Conservation (phyloP, 37 sponge, comb jelly and placozoan genomes). For the Mnemiopsis leidyi region DNA sequence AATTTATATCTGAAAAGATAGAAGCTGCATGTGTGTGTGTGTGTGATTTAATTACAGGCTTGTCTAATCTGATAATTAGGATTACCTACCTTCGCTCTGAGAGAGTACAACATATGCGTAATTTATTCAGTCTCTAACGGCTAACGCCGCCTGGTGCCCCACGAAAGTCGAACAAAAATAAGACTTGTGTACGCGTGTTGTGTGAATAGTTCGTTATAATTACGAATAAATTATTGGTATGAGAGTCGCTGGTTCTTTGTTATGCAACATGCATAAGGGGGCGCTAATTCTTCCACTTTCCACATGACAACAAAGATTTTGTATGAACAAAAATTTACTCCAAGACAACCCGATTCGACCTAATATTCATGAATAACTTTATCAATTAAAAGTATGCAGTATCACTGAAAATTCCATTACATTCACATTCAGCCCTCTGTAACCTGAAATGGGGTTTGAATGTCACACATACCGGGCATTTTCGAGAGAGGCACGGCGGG, state of each 20-base stretch:
- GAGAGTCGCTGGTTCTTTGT: too few relatives aligned
- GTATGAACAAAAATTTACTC: neutral
- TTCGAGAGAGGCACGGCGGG: conserved; percentile 2
- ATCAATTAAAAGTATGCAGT: neutral
- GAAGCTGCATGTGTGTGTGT: neutral
- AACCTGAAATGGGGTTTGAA: neutral
- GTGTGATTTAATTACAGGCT: neutral
- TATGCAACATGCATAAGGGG: too few relatives aligned
- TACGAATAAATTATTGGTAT: too few relatives aligned
- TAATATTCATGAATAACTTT: neutral
- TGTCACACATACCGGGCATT: conserved; percentile 1
- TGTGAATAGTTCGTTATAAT: too few relatives aligned
- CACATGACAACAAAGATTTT: too few relatives aligned
- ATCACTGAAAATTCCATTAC: neutral
- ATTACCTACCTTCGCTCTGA: neutral
- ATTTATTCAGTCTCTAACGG: neutral
- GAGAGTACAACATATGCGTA: neutral
- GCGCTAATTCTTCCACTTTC: too few relatives aligned
- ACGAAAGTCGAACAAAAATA: too few relatives aligned
- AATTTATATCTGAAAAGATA: neutral
- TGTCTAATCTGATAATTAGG: neutral
- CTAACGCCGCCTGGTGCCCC: too few relatives aligned
- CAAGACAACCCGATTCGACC: neutral
- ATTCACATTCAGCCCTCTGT: neutral
- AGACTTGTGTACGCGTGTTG: too few relatives aligned